These are phyloP conservation scores for Carollia perspicillata DNA, from an alignment of 2,113 vertebrate genomes.

Conservation along the genomic window DNA sequence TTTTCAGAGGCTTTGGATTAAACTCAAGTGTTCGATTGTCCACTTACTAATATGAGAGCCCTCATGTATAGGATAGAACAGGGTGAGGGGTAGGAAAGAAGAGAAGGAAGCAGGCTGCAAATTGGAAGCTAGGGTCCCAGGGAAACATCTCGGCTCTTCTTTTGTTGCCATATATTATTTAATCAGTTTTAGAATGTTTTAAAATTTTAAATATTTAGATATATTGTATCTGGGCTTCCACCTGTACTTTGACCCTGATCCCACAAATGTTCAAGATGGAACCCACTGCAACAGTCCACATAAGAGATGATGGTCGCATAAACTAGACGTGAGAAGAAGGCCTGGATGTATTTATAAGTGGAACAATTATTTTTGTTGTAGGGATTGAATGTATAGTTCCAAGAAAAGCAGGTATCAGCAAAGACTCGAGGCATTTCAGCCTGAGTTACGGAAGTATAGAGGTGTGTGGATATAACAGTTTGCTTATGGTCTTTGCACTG, in stretches of 20 bases:
- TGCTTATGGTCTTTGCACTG: neutral
- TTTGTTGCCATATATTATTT: neutral
- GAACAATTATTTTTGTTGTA: neutral
- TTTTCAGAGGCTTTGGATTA: neutral
- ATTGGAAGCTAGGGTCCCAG: neutral
- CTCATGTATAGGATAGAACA: neutral
- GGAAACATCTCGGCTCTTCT: neutral
- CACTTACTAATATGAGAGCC: neutral
- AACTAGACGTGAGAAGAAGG: neutral
- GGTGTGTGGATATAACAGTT: accelerated
- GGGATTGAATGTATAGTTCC: neutral
- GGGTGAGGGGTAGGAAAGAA: neutral
- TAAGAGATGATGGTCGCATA: neutral
- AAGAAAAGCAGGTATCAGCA: neutral
- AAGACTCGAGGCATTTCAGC: neutral
- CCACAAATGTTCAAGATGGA: neutral
- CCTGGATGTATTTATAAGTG: neutral
- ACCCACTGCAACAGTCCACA: neutral
- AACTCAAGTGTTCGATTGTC: neutral
- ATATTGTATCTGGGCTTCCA: neutral
- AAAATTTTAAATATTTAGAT: neutral
- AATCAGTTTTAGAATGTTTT: neutral
- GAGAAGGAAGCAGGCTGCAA: neutral
- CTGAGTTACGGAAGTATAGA: neutral
- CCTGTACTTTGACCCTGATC: neutral